These are phyloP conservation scores for Platycercus adscitus DNA, from an alignment of 2,113 vertebrate species.

Conservation along the genomic window DNA sequence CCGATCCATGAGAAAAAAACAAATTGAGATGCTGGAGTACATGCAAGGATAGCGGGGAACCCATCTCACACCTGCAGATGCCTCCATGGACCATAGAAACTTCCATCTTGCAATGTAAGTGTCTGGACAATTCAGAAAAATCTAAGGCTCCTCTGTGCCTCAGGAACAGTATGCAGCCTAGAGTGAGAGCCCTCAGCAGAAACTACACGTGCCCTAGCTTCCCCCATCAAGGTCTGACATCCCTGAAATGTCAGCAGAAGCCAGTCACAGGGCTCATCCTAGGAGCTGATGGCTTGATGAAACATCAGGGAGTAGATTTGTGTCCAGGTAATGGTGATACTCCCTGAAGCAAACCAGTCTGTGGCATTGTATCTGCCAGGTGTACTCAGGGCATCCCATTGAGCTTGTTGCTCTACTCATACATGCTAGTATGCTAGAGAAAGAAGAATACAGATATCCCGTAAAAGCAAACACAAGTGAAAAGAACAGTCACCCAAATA, in stretches of 20 bases:
- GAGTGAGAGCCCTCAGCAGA: background rate
- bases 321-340: background rate
- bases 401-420: background rate
- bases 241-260: background rate
- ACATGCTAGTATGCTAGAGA: background rate
- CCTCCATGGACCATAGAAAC: accelerated
- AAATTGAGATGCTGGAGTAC: background rate
- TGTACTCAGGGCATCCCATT: accelerated
- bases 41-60: background rate
- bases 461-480: background rate
- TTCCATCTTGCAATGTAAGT: background rate
- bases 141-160: background rate
- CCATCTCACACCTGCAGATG: background rate
- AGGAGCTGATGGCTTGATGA: background rate
- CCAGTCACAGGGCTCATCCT: background rate
- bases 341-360: background rate
- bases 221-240: background rate
- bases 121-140: background rate
- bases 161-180: background rate
- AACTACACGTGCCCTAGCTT: background rate
- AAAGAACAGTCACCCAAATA: background rate
- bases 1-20: background rate
- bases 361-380: background rate
- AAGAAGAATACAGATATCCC: background rate
- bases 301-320: background rate